These are phyloP conservation scores for Triplophysa yarkandensis DNA, from an alignment of 2,797 vertebrate species.

Conservation along the genomic window DNA sequence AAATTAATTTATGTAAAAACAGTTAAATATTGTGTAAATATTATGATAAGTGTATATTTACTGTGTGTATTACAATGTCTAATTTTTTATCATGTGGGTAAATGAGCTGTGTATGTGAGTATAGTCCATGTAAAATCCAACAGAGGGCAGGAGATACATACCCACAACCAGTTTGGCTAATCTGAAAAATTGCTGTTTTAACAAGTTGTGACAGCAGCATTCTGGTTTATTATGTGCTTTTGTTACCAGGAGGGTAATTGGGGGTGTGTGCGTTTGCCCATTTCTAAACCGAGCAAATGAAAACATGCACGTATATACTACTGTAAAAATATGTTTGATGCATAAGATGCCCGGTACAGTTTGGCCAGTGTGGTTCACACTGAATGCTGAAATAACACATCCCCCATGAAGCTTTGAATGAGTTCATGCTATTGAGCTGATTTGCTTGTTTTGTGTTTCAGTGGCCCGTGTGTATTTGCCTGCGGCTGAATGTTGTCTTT, in stretches of 20 bases:
- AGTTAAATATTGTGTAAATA: no score
- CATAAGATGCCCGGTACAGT: conserved; percentile 47
- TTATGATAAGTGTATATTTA: no score
- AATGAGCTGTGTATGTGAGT: neutral
- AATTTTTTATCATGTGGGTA: no score
- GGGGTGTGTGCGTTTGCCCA: neutral
- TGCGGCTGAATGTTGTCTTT: conserved; percentile 22
- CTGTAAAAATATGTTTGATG: conserved; percentile 21
- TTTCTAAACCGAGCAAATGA: neutral
- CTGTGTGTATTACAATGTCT: no score
- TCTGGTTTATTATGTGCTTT: conserved; percentile 20
- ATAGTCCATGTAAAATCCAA: neutral
- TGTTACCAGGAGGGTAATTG: neutral
- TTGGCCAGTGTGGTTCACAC: conserved; percentile 41
- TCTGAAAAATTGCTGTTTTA: conserved; percentile 16
- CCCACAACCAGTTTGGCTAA: neutral
- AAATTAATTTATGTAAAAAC: no score
- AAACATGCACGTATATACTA: conserved; percentile 13
- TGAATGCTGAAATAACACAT: conserved; percentile 49
- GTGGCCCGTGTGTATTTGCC: conserved; percentile 22
- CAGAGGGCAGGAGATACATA: neutral
- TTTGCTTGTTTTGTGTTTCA: conserved; percentile 36
- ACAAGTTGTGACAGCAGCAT: conserved; percentile 5
- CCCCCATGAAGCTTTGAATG: conserved; percentile 46
- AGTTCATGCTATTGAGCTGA: conserved; percentile 37